phyloP scores from a whole-genome alignment of 1,140 invertebrate genomes.

The Zaprionus tsacasi region DNA sequence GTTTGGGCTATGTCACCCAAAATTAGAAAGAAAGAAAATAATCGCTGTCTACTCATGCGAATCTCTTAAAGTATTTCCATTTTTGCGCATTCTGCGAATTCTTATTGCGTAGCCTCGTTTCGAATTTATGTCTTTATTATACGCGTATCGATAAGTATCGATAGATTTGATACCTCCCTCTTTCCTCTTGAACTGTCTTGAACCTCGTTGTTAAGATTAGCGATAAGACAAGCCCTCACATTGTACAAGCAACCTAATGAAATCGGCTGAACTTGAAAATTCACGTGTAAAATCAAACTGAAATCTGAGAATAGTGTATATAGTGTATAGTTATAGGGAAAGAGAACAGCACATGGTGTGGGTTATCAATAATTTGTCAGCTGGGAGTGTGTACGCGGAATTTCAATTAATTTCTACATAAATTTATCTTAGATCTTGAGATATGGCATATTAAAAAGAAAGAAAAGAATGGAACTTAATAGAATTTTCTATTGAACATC shows the following conservation, averaged over 20 bases:
- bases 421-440: slow-evolving; percentile 4
- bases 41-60: slow-evolving; percentile 60
- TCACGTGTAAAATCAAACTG: background rate
- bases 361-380: background rate
- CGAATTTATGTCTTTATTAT: slow-evolving; percentile 72
- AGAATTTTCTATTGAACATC: background rate
- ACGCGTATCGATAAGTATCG: slow-evolving; percentile 57
- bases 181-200: no score
- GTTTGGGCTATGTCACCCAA: slow-evolving; percentile 2
- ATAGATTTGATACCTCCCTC: background rate
- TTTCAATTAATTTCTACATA: slow-evolving; percentile 4
- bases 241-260: slow-evolving; percentile 39
- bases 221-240: slow-evolving; percentile 53
- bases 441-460: background rate
- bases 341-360: background rate
- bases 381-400: background rate
- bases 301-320: background rate
- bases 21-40: no score
- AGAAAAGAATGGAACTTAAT: background rate
- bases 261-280: slow-evolving; percentile 15
- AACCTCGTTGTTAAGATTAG: slow-evolving; percentile 4
- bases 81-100: slow-evolving; percentile 66
- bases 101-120: slow-evolving; percentile 45
- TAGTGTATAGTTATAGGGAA: background rate
- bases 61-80: slow-evolving; percentile 12